phyloP scores from a whole-genome alignment of 1,140 invertebrate genomes.

The Thrips palmi region DNA sequence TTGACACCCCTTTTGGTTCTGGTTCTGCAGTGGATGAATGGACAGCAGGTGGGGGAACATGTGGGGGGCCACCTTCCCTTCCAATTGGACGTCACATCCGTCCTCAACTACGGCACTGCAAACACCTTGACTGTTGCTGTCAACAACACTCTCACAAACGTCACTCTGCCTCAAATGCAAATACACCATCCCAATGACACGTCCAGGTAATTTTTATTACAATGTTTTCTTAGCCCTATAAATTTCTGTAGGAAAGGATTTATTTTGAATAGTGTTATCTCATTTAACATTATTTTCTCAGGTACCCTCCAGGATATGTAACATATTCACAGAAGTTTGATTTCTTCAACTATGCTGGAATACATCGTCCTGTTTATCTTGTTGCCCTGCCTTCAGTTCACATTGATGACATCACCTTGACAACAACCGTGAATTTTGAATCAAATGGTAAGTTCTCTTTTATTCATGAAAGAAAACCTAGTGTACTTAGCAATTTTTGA shows the following conservation, averaged over 20 bases:
- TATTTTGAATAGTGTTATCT: no score
- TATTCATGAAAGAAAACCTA: neutral
- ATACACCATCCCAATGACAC: conserved; percentile 12
- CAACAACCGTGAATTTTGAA: neutral
- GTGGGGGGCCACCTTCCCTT: conserved; percentile 46
- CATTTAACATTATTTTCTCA: conserved; percentile 14
- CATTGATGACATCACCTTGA: conserved; percentile 30
- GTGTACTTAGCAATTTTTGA: no score
- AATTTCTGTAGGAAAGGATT: neutral
- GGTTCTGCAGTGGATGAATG: conserved; percentile 35
- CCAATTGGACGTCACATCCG: conserved; percentile 29
- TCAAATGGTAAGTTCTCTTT: neutral
- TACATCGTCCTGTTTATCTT: conserved; percentile 37
- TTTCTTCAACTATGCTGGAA: conserved; percentile 51
- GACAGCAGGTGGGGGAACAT: conserved; percentile 27
- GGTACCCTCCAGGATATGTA: conserved; percentile 32
- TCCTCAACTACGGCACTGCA: conserved; percentile 20
- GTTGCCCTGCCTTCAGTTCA: conserved; percentile 29
- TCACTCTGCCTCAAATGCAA: conserved; percentile 29
- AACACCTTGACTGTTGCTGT: conserved; percentile 39
- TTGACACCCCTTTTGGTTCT: neutral
- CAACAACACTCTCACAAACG: conserved; percentile 39
- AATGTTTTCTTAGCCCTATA: neutral
- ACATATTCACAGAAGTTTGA: conserved; percentile 36
- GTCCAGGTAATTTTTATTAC: conserved; percentile 1